These are phyloP conservation scores for Drosophila paranaensis DNA, from an alignment of 2,888 invertebrate genomes.

Conservation along the genomic window DNA sequence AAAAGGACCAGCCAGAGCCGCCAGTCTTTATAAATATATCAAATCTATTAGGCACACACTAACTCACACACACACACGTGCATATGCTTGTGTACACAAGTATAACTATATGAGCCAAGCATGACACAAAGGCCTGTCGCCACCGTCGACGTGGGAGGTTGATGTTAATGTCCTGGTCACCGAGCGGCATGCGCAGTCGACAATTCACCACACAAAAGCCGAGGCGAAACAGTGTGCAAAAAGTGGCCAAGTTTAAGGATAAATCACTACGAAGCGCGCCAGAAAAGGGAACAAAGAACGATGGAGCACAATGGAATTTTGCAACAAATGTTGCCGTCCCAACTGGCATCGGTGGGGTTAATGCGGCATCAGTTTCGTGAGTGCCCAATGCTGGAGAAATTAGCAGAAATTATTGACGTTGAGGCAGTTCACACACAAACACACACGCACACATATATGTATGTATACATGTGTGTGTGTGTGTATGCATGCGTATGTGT, in stretches of 20 bases:
- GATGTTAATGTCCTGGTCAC: conserved; percentile 62
- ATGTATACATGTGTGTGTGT: background rate
- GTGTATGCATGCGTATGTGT: conserved; percentile 13
- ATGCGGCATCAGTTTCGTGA: conserved; percentile 19
- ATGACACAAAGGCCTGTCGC: conserved; percentile 35
- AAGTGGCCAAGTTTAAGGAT: conserved; percentile 77
- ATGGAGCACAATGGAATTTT: conserved; percentile 3
- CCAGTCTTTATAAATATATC: conserved; percentile 26
- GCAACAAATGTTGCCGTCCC: conserved; percentile 13
- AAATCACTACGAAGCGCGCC: conserved; percentile 59
- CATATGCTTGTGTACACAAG: conserved; percentile 10
- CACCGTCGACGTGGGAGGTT: conserved; percentile 60
- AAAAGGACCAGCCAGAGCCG: conserved; percentile 25
- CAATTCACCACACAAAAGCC: conserved; percentile 49
- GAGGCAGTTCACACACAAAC: conserved; percentile 3
- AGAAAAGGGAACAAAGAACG: conserved; percentile 30
- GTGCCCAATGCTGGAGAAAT: conserved; percentile 35
- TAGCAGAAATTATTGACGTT: conserved; percentile 38
- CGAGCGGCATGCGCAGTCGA: conserved; percentile 64
- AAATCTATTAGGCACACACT: conserved; percentile 3
- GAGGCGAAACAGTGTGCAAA: conserved; percentile 38
- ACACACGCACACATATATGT: conserved; percentile 4
- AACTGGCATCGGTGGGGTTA: conserved; percentile 8
- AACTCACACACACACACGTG: background rate
- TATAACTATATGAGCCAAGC: conserved; percentile 21